Evolutionary conservation across 1,140 invertebrate genomes (phyloP).

Genomic region (Belonocnema kinseyi): DNA sequence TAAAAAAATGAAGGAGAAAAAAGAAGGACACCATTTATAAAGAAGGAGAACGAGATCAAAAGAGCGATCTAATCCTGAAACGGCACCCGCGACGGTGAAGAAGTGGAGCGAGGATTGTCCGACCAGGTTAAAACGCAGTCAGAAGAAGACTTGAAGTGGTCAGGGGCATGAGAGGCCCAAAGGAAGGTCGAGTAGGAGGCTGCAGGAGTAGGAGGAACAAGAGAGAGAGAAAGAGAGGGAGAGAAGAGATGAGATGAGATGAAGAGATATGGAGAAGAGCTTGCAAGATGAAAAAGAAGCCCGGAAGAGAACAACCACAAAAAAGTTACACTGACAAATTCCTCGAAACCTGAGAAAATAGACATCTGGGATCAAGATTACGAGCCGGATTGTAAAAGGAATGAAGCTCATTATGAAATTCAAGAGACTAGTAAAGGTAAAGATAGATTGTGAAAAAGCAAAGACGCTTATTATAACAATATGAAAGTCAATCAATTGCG

Average conservation of each 20-base stretch:
- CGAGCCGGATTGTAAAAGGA: background rate
- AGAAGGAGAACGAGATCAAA: conserved; percentile 26
- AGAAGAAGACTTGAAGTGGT: conserved; percentile 48
- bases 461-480: background rate
- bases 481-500: too few species aligned
- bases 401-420: background rate
- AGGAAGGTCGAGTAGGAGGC: conserved; percentile 38
- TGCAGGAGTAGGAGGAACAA: conserved; percentile 35
- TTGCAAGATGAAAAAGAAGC: conserved; percentile 26
- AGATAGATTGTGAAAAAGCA: background rate
- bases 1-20: background rate
- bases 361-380: conserved; percentile 20
- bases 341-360: conserved; percentile 29
- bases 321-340: conserved; percentile 42
- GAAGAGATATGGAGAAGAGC: conserved; percentile 31
- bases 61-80: conserved; percentile 45
- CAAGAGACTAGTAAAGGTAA: background rate
- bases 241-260: conserved; percentile 47
- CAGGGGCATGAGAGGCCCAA: conserved; percentile 44
- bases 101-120: conserved; percentile 60
- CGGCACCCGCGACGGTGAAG: conserved; percentile 59
- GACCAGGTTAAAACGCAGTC: conserved; percentile 56
- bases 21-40: conserved; percentile 4
- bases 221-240: conserved; percentile 37
- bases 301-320: conserved; percentile 35